Conservation (phyloP, 1,140 invertebrate species). For the Zaprionus davidi region DNA sequence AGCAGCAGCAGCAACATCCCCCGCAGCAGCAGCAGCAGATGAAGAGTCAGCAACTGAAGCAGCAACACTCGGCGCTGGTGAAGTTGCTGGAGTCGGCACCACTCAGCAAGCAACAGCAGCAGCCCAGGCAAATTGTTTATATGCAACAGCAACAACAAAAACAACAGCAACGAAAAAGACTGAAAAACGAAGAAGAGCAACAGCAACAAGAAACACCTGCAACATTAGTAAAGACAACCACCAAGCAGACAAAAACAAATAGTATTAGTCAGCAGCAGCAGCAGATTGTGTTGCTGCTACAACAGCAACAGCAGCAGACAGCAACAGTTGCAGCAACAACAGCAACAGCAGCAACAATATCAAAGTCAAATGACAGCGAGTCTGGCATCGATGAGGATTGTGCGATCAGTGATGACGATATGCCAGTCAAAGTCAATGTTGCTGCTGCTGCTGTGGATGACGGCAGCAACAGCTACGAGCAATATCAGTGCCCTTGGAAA, state of each 20-base stretch:
- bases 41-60: constrained; percentile 81
- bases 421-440: constrained; percentile 34
- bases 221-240: constrained; percentile 78
- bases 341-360: constrained; percentile 71
- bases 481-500: constrained; percentile 83
- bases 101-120: constrained; percentile 64
- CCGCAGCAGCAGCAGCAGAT: constrained; percentile 45
- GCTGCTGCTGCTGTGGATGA: constrained; percentile 12
- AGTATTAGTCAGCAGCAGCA: constrained; percentile 81
- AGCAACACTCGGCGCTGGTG: constrained; percentile 82
- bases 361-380: constrained; percentile 73
- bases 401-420: constrained; percentile 66
- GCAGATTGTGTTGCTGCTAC: constrained; percentile 69
- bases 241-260: constrained; percentile 68
- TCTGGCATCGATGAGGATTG: constrained; percentile 77
- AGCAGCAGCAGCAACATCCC: constrained; percentile 34
- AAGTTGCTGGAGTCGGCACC: constrained; percentile 81
- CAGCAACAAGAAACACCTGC: constrained; percentile 68
- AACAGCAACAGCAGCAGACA: constrained; percentile 43
- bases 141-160: constrained; percentile 61
- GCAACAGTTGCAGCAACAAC: constrained; percentile 57
- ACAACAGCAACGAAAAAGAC: constrained; percentile 81
- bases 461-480: constrained; percentile 58
- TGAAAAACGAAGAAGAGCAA: constrained; percentile 75
- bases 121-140: constrained; percentile 73